Conservation (phyloP, 2,888 invertebrate species). For the Sisyra nigra region DNA sequence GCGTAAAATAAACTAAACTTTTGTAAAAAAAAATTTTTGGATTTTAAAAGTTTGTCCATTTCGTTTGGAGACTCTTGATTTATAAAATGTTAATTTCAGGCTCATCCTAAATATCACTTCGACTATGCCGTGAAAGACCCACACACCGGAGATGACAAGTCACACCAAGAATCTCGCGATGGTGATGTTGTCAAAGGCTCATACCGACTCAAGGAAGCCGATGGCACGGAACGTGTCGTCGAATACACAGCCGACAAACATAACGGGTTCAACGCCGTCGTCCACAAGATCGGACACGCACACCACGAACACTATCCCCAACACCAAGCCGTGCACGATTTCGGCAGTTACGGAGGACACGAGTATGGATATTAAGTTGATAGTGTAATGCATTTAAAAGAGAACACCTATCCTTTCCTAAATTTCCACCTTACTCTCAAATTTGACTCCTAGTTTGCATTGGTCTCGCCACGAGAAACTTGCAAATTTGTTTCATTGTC, state of each 20-base stretch:
- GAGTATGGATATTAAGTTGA: slow-evolving; percentile 7
- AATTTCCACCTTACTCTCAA: too few relatives aligned
- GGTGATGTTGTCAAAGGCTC: slow-evolving; percentile 44
- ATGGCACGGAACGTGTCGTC: slow-evolving; percentile 39
- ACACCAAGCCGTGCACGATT: slow-evolving; percentile 11
- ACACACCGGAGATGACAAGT: slow-evolving; percentile 39
- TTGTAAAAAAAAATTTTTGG: too few relatives aligned
- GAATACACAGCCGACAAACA: slow-evolving; percentile 42
- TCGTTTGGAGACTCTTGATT: too few relatives aligned
- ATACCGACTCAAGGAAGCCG: slow-evolving; percentile 37
- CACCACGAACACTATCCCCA: slow-evolving; percentile 19
- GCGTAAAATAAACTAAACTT: too few relatives aligned
- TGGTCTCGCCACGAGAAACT: too few relatives aligned
- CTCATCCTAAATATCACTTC: slow-evolving; percentile 38
- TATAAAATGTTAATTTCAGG: too few relatives aligned
- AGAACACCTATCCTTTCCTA: too few relatives aligned
- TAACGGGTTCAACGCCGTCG: slow-evolving; percentile 40
- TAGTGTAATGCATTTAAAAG: neutral
- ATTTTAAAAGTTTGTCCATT: neutral
- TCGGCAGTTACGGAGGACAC: slow-evolving; percentile 16
- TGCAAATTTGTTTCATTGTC: too few relatives aligned
- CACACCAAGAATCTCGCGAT: slow-evolving; percentile 43
- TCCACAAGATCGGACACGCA: slow-evolving; percentile 35
- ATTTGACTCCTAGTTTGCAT: too few relatives aligned
- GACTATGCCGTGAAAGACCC: slow-evolving; percentile 42